phyloP scores from a whole-genome alignment of 2,797 vertebrate species.

The Cuniculus paca region DNA sequence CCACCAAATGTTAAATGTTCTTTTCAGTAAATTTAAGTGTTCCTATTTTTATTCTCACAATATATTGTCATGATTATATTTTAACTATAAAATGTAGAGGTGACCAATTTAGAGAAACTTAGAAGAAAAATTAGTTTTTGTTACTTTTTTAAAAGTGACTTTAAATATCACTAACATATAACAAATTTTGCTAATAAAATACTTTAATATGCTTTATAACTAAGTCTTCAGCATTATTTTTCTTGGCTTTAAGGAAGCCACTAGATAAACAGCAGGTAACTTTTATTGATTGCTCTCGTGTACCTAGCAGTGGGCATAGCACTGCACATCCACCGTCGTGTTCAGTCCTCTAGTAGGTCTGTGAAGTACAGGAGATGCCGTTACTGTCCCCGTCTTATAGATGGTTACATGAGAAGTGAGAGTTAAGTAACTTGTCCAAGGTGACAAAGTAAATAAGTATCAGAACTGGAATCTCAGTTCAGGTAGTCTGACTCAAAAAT shows the following conservation, averaged over 20 bases:
- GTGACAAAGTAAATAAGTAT: not conserved
- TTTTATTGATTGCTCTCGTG: not conserved
- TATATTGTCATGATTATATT: constrained; percentile 8
- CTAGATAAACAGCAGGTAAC: not conserved
- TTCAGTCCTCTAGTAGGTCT: not conserved
- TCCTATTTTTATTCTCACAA: constrained; percentile 38
- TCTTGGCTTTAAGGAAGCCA: not conserved
- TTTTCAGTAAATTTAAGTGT: constrained; percentile 32
- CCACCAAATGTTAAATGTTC: not conserved
- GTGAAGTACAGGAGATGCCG: not conserved
- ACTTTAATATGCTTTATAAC: not conserved
- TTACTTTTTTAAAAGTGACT: not conserved
- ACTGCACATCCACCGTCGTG: not conserved
- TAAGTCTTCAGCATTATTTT: not conserved
- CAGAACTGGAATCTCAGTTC: not conserved
- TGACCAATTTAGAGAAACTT: not conserved
- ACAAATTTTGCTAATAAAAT: not conserved
- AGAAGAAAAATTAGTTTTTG: not conserved
- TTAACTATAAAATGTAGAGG: constrained; percentile 30
- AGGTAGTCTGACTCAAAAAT: not conserved
- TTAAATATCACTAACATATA: not conserved
- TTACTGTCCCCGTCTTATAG: not conserved
- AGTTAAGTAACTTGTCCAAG: not conserved
- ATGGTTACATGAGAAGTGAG: not conserved
- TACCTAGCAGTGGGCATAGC: not conserved